A percentile compares a stretch with the other conserved stretches of the same genome.
Conservation (phyloP, 2,888 invertebrate species). For the Cheilosia grossa region DNA sequence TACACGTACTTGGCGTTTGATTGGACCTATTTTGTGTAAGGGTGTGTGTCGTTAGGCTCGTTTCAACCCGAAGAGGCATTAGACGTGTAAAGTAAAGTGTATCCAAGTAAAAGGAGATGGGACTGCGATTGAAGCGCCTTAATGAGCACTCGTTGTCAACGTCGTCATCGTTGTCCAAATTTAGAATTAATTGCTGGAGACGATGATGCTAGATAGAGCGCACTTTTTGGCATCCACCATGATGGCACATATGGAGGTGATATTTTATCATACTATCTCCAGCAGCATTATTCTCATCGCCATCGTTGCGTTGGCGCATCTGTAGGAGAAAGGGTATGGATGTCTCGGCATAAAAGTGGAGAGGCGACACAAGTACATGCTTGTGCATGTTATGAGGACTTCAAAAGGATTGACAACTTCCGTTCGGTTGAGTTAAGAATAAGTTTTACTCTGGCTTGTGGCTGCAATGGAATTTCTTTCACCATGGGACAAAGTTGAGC, state of each 20-base stretch:
- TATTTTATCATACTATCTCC: constrained; percentile 41
- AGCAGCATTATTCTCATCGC: constrained; percentile 5
- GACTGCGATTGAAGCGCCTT: constrained; percentile 28
- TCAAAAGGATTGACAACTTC: constrained; percentile 68
- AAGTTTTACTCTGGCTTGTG: constrained; percentile 23
- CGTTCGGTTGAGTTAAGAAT: constrained; percentile 42
- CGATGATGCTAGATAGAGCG: constrained; percentile 23
- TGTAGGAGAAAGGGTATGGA: background rate
- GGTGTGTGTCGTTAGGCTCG: background rate
- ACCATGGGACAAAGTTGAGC: constrained; percentile 1
- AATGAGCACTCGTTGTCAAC: constrained; percentile 47
- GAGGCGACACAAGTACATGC: constrained; percentile 26
- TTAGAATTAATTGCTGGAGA: constrained; percentile 62
- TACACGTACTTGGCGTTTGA: constrained; percentile 22
- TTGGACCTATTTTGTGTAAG: constrained; percentile 28
- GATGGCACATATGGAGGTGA: constrained; percentile 38
- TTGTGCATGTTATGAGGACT: constrained; percentile 56
- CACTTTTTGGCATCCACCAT: constrained; percentile 42
- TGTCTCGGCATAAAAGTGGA: constrained; percentile 19
- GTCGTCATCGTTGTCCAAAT: constrained; percentile 52
- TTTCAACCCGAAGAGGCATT: constrained; percentile 20
- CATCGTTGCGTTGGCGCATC: background rate
- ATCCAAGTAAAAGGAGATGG: constrained; percentile 1
- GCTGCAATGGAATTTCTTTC: constrained; percentile 15
- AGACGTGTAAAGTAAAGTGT: constrained; percentile 17